Evolutionary conservation across 1,140 invertebrate genomes (phyloP).

Genomic region (Drosophila navojoa): DNA sequence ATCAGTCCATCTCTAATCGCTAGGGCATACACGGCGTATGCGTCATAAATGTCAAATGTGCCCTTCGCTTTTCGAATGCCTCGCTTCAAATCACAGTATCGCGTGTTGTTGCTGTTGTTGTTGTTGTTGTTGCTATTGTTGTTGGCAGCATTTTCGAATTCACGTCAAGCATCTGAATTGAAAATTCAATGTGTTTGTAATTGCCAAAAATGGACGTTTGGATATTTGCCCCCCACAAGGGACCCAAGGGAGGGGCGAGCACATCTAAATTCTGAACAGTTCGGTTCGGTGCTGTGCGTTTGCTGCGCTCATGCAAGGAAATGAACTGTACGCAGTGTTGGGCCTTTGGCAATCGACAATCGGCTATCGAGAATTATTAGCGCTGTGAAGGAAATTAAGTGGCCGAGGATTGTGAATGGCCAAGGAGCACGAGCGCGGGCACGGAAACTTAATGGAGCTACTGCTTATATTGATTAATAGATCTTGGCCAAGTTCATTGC

Average conservation of each 20-base stretch:
- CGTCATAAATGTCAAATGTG: slow-evolving; percentile 35
- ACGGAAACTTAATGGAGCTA: slow-evolving; percentile 13
- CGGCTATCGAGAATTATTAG: background rate
- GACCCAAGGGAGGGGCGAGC: slow-evolving; percentile 8
- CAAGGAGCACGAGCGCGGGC: background rate
- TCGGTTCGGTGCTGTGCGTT: slow-evolving; percentile 13
- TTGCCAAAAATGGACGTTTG: slow-evolving; percentile 42
- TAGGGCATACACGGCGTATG: slow-evolving; percentile 15
- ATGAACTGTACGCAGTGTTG: slow-evolving; percentile 53
- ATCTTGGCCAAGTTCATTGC: background rate
- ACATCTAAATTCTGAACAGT: slow-evolving; percentile 51
- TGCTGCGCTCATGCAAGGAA: slow-evolving; percentile 47
- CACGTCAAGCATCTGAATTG: slow-evolving; percentile 31
- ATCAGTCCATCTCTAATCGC: background rate
- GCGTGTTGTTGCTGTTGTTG: slow-evolving; percentile 13
- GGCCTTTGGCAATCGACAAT: slow-evolving; percentile 12
- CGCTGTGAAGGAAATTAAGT: slow-evolving; percentile 43
- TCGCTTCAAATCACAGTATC: slow-evolving; percentile 36
- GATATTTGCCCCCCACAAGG: slow-evolving; percentile 14
- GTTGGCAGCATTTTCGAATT: slow-evolving; percentile 8
- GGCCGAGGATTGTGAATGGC: slow-evolving; percentile 22
- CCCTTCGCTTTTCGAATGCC: background rate
- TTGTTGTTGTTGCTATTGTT: background rate
- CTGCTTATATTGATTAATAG: slow-evolving; percentile 35
- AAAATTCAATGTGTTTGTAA: slow-evolving; percentile 45